phyloP scores from a whole-genome alignment of 2,113 vertebrate species.

The Tursiops truncatus region DNA sequence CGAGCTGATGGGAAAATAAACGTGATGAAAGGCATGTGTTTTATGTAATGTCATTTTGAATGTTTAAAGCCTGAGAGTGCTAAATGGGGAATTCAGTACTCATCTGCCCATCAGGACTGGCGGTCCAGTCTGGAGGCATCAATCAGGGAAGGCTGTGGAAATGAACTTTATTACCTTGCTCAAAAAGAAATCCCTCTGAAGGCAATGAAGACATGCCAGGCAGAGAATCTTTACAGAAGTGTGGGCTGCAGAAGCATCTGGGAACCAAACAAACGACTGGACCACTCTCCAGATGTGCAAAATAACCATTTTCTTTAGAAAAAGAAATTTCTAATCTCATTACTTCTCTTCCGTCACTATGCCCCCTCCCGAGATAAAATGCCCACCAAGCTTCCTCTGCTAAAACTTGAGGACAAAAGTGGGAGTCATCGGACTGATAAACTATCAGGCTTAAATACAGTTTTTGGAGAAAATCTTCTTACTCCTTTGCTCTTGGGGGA shows the following conservation, averaged over 20 bases:
- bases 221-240: constrained; percentile 15
- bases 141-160: neutral
- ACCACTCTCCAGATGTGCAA: constrained; percentile 42
- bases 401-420: neutral
- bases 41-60: constrained; percentile 21
- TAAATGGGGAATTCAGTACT: neutral
- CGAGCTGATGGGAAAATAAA: neutral
- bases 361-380: neutral
- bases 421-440: neutral
- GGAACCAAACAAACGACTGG: constrained; percentile 1
- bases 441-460: constrained; percentile 38
- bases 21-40: constrained; percentile 43
- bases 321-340: constrained; percentile 8
- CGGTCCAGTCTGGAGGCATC: neutral
- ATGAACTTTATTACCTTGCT: neutral
- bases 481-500: constrained; percentile 80
- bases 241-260: constrained; percentile 23
- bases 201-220: neutral
- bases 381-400: neutral
- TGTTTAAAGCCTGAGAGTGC: constrained; percentile 21
- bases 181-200: constrained; percentile 64
- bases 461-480: constrained; percentile 70
- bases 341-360: neutral
- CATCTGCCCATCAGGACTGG: neutral
- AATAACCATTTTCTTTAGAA: constrained; percentile 1